Base-by-base conservation (phyloP, 2,113 vertebrate genomes). In the Heterochromis multidens region DNA sequence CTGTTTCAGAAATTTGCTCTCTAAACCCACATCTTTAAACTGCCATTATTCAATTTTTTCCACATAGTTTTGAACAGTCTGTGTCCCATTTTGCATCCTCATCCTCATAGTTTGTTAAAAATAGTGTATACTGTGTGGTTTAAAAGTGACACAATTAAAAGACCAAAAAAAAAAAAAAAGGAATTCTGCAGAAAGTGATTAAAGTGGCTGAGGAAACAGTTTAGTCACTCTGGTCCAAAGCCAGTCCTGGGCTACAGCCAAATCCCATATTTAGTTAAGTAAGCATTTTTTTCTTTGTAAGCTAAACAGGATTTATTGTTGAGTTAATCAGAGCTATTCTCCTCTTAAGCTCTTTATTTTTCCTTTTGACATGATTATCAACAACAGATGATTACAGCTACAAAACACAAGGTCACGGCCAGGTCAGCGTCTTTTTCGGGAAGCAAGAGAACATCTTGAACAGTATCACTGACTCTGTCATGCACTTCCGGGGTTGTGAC, bases 321-420 rank as follows among this genome's bases (percentile, higher is more conserved):
- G 1, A 2, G 21, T 81, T 77, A 86, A 82, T 61, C n/a, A 25
- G 9, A 43, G 74, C n/a, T 78, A 77, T 77, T 46, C 19, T 76
- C 61, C 21, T 58, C 43, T 84, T 52, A 65, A 72, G 40, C 1
- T 7, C 52, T 46, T 82, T 59, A 27, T 86, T 83, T 79, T 83
- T 57, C n/a, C 13, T n/a, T 72, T 88, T 82, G 25, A 83, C 10
- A 1, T 70, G 56, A 62, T 83, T 56, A 91, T 87, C 57, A 89
- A 84, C 87, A 92, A 87, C 88, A 93, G 80, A 91, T 91, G 87
- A 80, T 92, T 74, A 90, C 40, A 57, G 31, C 79, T 76, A 46
- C 7, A 80, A 84, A 87, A 80, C 56, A 80, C 9, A 62, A 72
- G 86, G 84, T 92, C 86, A 84, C 33, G 37, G 79, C 1, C 65